phyloP scores from a whole-genome alignment of 2,797 vertebrate species.

The Miichthys miiuy region DNA sequence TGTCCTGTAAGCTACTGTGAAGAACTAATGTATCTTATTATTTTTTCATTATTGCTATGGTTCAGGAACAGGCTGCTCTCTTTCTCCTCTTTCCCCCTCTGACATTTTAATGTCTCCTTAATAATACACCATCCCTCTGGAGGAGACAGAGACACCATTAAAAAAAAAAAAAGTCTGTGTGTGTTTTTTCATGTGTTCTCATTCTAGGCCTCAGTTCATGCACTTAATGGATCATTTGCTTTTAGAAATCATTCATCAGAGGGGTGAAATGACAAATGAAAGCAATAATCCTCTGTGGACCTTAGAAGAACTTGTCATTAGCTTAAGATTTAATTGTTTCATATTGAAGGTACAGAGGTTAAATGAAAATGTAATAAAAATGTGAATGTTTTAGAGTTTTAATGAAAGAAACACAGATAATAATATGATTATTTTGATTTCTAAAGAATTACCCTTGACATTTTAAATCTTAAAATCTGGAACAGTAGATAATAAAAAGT shows the following conservation, averaged over 20 bases:
- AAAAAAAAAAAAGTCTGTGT: constrained; percentile 1
- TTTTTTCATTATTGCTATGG: constrained; percentile 48
- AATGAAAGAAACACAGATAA: constrained; percentile 13
- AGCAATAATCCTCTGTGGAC: constrained; percentile 26
- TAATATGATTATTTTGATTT: background rate
- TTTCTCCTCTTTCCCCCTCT: constrained; percentile 13
- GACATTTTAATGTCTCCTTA: constrained; percentile 67
- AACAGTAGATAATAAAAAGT: background rate
- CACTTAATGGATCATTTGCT: constrained; percentile 64
- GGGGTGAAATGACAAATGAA: constrained; percentile 47
- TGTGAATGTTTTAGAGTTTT: constrained; percentile 7
- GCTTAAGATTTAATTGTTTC: constrained; percentile 52
- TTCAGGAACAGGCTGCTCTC: constrained; percentile 22
- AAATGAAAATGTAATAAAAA: background rate
- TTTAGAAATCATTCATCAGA: constrained; percentile 51
- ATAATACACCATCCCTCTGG: constrained; percentile 47
- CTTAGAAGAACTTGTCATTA: constrained; percentile 32
- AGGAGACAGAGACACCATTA: constrained; percentile 45
- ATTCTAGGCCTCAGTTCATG: constrained; percentile 33
- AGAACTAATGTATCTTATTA: constrained; percentile 53
- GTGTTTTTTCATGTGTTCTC: constrained; percentile 25
- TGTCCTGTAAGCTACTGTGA: constrained; percentile 28
- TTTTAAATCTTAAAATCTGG: constrained; percentile 1
- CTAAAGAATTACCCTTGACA: background rate
- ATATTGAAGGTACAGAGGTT: constrained; percentile 1